Conservation (phyloP, 1,140 invertebrate species). For the Lepidurus couesii region DNA sequence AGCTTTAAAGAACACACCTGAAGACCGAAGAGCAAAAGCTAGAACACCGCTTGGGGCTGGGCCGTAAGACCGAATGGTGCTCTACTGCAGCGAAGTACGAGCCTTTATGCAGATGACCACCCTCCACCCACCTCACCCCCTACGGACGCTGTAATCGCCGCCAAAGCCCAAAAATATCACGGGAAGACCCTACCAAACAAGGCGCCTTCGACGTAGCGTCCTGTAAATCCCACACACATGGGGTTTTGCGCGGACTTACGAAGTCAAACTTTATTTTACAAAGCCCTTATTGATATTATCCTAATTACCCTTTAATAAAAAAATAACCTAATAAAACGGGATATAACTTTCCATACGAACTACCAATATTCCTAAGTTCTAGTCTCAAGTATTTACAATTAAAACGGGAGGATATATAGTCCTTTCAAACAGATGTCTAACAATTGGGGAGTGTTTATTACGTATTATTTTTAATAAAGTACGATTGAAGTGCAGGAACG, state of each 20-base stretch:
- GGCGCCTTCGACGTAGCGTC: slow-evolving; percentile 6
- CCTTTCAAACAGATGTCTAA: too few species aligned
- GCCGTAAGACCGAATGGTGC: slow-evolving; percentile 20
- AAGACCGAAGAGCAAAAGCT: slow-evolving; percentile 21
- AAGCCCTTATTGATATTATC: too few species aligned
- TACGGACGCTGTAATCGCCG: slow-evolving; percentile 4
- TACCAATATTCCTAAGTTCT: too few species aligned
- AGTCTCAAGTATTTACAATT: too few species aligned
- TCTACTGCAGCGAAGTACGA: slow-evolving; percentile 17
- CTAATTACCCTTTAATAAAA: too few species aligned
- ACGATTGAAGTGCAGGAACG: too few species aligned
- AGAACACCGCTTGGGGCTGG: slow-evolving; percentile 10
- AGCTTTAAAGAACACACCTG: slow-evolving; percentile 14
- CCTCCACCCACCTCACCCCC: slow-evolving; percentile 16
- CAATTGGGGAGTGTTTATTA: too few species aligned
- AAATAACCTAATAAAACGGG: too few species aligned
- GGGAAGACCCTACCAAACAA: slow-evolving; percentile 17
- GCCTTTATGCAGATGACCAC: slow-evolving; percentile 18
- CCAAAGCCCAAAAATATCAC: slow-evolving; percentile 22
- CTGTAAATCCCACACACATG: slow-evolving; percentile 12
- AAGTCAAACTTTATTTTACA: not conserved
- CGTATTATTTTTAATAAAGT: too few species aligned
- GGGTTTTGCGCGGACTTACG: not conserved
- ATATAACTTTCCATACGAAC: too few species aligned
- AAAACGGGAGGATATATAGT: too few species aligned